Evolutionary conservation across 2,888 invertebrate genomes (phyloP).

Genomic region (Aleiodes leptofemur): DNA sequence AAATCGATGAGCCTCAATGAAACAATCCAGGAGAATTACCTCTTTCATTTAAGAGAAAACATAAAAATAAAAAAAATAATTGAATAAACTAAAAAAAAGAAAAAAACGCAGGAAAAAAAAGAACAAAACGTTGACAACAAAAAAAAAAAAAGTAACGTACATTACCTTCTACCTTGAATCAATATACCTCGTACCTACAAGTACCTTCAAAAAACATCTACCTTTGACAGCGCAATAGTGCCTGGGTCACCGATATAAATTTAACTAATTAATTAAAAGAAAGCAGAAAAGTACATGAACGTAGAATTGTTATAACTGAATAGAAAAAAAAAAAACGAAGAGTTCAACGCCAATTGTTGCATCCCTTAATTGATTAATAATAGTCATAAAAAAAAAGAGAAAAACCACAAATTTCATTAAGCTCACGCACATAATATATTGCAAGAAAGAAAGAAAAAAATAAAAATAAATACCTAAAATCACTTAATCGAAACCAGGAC

Average conservation of each 20-base stretch:
- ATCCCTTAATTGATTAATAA: slow-evolving; percentile 18
- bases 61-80: not conserved
- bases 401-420: slow-evolving; percentile 28
- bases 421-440: slow-evolving; percentile 32
- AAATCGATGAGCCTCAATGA: not conserved
- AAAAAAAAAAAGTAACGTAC: slow-evolving; percentile 44
- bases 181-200: slow-evolving; percentile 74
- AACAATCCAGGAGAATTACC: not conserved
- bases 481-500: slow-evolving; percentile 67
- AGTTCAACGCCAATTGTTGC: slow-evolving; percentile 26
- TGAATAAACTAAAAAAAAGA: slow-evolving; percentile 9
- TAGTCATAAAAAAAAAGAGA: slow-evolving; percentile 43
- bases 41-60: slow-evolving; percentile 21
- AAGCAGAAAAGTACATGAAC: slow-evolving; percentile 29
- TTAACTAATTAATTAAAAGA: slow-evolving; percentile 34
- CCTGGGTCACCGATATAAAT: slow-evolving; percentile 65
- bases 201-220: slow-evolving; percentile 71
- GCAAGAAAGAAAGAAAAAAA: slow-evolving; percentile 32
- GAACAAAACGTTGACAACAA: slow-evolving; percentile 12
- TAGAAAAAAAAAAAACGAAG: slow-evolving; percentile 11
- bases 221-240: slow-evolving; percentile 73
- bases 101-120: slow-evolving; percentile 32
- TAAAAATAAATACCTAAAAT: slow-evolving; percentile 43
- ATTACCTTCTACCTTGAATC: slow-evolving; percentile 68
- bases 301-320: slow-evolving; percentile 32